Percentiles rank a stretch among this genome's conserved stretches.
These are phyloP conservation scores for Orthonevra nobilis DNA, from an alignment of 2,888 invertebrate genomes.

Conservation along the genomic window DNA sequence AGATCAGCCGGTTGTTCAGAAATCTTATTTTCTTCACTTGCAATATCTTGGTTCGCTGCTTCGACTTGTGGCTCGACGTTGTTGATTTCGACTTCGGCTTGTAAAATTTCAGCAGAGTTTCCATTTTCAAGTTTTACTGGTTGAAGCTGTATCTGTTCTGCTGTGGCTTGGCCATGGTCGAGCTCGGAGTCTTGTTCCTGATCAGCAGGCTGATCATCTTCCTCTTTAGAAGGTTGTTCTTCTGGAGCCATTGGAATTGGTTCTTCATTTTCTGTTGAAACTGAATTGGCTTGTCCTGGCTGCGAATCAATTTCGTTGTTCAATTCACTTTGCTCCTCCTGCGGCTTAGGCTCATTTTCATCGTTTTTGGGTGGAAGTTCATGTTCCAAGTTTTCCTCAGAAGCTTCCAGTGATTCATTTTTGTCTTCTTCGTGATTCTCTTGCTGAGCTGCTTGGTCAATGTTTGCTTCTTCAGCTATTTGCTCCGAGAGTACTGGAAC, in stretches of 20 bases:
- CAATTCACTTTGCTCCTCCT: background rate
- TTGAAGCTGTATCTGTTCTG: too few species aligned
- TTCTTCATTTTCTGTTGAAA: background rate
- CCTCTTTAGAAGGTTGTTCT: background rate
- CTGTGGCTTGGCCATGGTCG: too few species aligned
- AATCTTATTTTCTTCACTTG: constrained; percentile 14
- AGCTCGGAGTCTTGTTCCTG: too few species aligned
- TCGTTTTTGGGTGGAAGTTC: too few species aligned
- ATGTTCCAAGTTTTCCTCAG: too few species aligned
- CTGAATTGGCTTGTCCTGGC: background rate
- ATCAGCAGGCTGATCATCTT: background rate
- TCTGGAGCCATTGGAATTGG: background rate
- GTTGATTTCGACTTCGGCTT: background rate
- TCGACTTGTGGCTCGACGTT: background rate
- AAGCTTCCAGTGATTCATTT: too few species aligned
- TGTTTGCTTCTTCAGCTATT: background rate
- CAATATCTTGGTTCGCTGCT: background rate
- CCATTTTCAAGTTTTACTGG: background rate
- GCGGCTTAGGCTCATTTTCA: too few species aligned
- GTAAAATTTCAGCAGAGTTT: background rate
- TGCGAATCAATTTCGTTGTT: background rate
- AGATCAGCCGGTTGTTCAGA: background rate
- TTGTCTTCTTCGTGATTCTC: too few species aligned
- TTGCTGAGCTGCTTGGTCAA: background rate
- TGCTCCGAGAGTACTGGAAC: too few species aligned